A percentile compares a stretch with the other conserved stretches of the same genome.
phyloP scores from a whole-genome alignment of 2,113 vertebrate genomes.

The Hucho hucho region DNA sequence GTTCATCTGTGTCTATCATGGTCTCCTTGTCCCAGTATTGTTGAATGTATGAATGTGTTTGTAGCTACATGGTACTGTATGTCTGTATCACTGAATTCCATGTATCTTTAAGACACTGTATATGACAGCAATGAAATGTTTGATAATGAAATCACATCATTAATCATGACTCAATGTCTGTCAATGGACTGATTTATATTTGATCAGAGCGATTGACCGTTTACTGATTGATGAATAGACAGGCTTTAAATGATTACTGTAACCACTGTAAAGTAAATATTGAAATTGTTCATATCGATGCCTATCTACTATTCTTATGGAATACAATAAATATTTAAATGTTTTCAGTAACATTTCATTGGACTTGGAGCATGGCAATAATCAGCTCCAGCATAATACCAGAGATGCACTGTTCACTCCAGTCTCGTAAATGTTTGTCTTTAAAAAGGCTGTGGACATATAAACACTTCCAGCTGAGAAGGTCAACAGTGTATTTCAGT shows the following conservation, averaged over 20 bases:
- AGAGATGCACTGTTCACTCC: neutral
- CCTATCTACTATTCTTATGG: constrained; percentile 52
- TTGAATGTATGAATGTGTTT: constrained; percentile 20
- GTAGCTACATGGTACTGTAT: neutral
- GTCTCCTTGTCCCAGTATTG: constrained; percentile 21
- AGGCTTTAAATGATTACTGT: constrained; percentile 40
- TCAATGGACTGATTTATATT: constrained; percentile 27
- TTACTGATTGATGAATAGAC: constrained; percentile 51
- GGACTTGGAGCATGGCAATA: neutral
- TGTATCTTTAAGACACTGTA: constrained; percentile 19
- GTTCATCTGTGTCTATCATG: neutral
- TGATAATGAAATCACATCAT: constrained; percentile 39
- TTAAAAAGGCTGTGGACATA: neutral
- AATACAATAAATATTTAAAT: constrained; percentile 46
- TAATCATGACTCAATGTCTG: constrained; percentile 30
- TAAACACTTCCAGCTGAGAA: constrained; percentile 25
- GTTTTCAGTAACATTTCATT: neutral
- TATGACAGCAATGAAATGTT: constrained; percentile 51
- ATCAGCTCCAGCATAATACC: neutral
- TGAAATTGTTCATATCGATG: constrained; percentile 47
- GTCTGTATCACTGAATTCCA: constrained; percentile 6
- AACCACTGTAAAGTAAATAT: constrained; percentile 41
- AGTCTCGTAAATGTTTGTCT: neutral
- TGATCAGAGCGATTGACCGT: constrained; percentile 46
- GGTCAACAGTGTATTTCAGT: constrained; percentile 39